These are phyloP conservation scores for Trididemnum nubilum DNA, from an alignment of 23 tunicate genomes.

Conservation along the genomic window DNA sequence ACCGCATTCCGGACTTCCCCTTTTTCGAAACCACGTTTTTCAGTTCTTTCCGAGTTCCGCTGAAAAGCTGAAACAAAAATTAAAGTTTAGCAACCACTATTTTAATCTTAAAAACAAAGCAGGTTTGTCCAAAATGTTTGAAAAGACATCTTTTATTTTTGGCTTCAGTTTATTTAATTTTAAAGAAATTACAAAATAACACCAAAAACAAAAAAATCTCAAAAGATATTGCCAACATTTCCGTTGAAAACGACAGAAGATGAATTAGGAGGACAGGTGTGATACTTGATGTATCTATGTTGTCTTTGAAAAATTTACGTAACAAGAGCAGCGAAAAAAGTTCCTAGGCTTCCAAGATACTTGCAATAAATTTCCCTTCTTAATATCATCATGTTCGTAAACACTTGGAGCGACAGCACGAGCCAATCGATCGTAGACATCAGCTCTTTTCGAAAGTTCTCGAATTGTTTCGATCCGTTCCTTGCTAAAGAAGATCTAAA, in stretches of 20 bases:
- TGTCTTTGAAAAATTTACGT: too few species aligned
- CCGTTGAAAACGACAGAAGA: too few species aligned
- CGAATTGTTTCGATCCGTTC: slow-evolving; percentile 73
- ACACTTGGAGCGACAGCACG: slow-evolving; percentile 96
- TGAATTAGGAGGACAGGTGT: too few species aligned
- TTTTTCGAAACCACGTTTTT: slow-evolving; percentile 43
- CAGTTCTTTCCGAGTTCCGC: slow-evolving; percentile 78
- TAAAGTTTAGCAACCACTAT: too few species aligned
- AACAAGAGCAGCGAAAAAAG: too few species aligned
- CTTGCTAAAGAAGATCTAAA: slow-evolving; percentile 56
- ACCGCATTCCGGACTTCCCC: slow-evolving; percentile 55
- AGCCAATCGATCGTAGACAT: slow-evolving; percentile 85
- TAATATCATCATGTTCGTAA: slow-evolving; percentile 89
- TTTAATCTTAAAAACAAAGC: neutral
- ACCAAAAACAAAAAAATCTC: too few species aligned
- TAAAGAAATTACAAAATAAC: too few species aligned
- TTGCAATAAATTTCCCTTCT: slow-evolving; percentile 94
- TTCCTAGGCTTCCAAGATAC: slow-evolving; percentile 53
- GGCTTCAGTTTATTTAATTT: too few species aligned
- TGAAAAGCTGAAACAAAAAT: slow-evolving; percentile 59
- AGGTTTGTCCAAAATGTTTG: too few species aligned
- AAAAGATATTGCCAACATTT: too few species aligned
- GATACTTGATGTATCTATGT: too few species aligned
- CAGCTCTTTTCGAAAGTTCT: slow-evolving; percentile 66
- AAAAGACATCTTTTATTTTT: too few species aligned